phyloP scores from a whole-genome alignment of 30 jellyfish, hydroid and myxozoan genomes.

The Mastigias papua region DNA sequence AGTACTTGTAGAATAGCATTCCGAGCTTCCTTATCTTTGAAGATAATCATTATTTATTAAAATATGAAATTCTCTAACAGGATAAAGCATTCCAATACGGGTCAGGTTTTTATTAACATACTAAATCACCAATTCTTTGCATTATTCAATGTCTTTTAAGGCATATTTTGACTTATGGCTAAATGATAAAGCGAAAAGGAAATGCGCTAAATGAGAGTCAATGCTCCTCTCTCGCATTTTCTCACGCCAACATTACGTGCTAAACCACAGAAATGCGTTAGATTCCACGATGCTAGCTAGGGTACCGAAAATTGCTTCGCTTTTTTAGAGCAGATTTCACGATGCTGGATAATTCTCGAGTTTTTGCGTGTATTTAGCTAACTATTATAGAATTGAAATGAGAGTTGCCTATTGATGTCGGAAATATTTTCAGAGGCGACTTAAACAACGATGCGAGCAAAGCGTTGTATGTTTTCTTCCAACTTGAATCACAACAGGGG shows the following conservation, averaged over 20 bases:
- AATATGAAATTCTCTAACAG: constrained; percentile 12
- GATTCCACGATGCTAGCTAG: background rate
- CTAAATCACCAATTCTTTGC: constrained; percentile 1
- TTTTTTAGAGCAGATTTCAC: background rate
- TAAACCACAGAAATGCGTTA: constrained; percentile 35
- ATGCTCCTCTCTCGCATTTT: constrained; percentile 18
- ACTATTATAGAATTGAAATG: too few species aligned
- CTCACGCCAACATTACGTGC: constrained; percentile 47
- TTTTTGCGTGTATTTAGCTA: too few species aligned
- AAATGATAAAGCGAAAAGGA: constrained; percentile 26
- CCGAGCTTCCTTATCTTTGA: background rate
- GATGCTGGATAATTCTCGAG: too few species aligned
- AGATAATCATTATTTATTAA: background rate
- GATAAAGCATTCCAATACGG: constrained; percentile 43
- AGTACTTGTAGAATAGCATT: background rate
- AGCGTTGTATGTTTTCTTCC: too few species aligned
- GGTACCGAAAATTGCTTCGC: background rate
- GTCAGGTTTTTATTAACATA: constrained; percentile 38
- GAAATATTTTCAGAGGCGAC: too few species aligned
- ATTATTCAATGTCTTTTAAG: constrained; percentile 24
- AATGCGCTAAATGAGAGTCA: constrained; percentile 12
- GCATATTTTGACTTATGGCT: constrained; percentile 26
- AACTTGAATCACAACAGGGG: too few species aligned
- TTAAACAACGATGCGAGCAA: too few species aligned
- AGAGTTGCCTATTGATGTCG: too few species aligned